A percentile compares a stretch with the other conserved stretches of the same genome.
phyloP scores from a whole-genome alignment of 2,113 vertebrate genomes.

The Podilymbus podiceps region DNA sequence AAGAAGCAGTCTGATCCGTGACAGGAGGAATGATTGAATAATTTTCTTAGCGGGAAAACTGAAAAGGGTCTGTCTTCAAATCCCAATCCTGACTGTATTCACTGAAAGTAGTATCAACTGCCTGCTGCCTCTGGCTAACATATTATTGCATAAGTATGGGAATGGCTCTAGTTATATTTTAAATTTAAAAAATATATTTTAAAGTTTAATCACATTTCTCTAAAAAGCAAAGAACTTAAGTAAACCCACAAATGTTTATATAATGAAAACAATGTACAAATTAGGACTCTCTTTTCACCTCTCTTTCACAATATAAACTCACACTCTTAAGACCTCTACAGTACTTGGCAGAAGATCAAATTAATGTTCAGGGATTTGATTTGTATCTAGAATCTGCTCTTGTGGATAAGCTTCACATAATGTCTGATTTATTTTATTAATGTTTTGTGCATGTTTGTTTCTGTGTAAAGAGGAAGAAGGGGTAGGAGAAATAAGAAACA shows the following conservation, averaged over 20 bases:
- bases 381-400: conserved; percentile 37
- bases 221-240: background rate
- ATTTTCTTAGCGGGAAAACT: background rate
- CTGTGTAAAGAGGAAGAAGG: background rate
- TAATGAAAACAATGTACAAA: background rate
- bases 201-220: background rate
- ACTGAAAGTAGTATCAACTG: background rate
- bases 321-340: background rate
- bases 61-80: background rate
- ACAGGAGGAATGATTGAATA: background rate
- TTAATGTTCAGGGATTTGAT: conserved; percentile 17
- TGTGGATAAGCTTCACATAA: conserved; percentile 28
- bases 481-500: background rate
- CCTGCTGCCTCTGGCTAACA: background rate
- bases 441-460: background rate
- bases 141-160: background rate
- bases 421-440: conserved; percentile 43
- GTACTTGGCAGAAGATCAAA: conserved; percentile 1
- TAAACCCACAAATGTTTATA: background rate
- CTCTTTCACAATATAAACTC: background rate
- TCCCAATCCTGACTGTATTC: background rate
- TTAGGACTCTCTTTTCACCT: background rate
- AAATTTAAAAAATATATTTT: background rate
- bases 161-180: background rate
- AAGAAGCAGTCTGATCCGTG: background rate